Conservation (phyloP, 1,140 invertebrate genomes). For the Drosophila mayri region DNA sequence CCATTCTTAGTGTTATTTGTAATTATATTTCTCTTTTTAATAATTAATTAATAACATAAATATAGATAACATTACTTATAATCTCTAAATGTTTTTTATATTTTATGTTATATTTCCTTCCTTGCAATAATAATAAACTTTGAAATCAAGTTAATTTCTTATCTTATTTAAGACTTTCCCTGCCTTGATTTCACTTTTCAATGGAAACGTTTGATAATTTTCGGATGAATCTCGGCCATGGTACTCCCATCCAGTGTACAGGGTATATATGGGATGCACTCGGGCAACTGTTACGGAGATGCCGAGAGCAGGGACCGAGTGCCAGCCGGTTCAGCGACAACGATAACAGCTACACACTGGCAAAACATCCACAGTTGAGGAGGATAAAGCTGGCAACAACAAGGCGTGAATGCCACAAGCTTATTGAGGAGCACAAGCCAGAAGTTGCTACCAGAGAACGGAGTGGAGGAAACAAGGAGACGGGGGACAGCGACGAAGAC, state of each 20-base stretch:
- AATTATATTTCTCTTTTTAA: too few relatives aligned
- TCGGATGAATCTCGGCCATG: background rate
- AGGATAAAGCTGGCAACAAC: slow-evolving; percentile 53
- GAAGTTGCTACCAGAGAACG: slow-evolving; percentile 3
- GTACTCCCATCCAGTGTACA: background rate
- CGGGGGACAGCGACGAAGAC: background rate
- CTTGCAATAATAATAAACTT: too few relatives aligned
- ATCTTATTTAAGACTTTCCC: too few relatives aligned
- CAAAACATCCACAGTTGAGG: background rate
- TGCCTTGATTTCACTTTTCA: slow-evolving; percentile 1
- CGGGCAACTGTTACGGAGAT: slow-evolving; percentile 34
- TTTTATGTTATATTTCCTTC: too few relatives aligned
- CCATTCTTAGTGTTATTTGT: background rate
- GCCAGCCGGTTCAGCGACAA: slow-evolving; percentile 60
- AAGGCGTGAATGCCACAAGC: slow-evolving; percentile 82
- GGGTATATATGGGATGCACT: slow-evolving; percentile 8
- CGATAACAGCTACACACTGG: slow-evolving; percentile 67
- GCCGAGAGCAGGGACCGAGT: slow-evolving; percentile 35
- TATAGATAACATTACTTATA: too few relatives aligned
- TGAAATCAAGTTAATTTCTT: too few relatives aligned
- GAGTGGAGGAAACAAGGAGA: background rate
- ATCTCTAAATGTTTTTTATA: too few relatives aligned
- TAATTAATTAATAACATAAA: too few relatives aligned
- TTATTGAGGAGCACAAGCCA: slow-evolving; percentile 43
- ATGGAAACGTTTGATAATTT: slow-evolving; percentile 3